These are phyloP conservation scores for Nemurella pictetii DNA, from an alignment of 2,888 invertebrate species.

Conservation along the genomic window DNA sequence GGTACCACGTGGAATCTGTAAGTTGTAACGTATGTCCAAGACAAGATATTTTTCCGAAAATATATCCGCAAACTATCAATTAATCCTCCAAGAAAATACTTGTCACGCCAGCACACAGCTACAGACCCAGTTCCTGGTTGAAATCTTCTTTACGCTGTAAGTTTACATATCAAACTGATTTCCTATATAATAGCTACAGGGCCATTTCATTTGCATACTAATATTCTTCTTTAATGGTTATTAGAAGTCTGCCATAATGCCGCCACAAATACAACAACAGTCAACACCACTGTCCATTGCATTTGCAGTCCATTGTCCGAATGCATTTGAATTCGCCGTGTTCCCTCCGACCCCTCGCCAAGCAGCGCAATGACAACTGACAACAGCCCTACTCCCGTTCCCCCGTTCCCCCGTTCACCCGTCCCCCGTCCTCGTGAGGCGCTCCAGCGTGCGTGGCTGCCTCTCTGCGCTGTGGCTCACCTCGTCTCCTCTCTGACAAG, in stretches of 20 bases:
- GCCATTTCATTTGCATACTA: background rate
- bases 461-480: background rate
- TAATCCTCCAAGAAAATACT: no score
- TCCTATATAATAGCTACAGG: background rate
- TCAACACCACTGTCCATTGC: background rate
- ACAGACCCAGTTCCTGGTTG: no score
- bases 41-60: no score
- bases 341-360: background rate
- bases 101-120: no score
- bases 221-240: background rate
- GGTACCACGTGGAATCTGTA: no score
- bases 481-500: conserved; percentile 2
- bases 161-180: background rate
- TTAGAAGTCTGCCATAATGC: background rate
- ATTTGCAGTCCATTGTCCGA: no score
- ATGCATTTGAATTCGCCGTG: background rate
- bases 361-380: background rate
- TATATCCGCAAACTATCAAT: no score
- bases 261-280: background rate
- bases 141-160: no score
- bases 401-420: no score
- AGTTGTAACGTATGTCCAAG: no score
- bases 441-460: background rate
- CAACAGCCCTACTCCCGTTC: background rate
- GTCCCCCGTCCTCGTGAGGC: no score